phyloP scores from a whole-genome alignment of 1,140 invertebrate genomes.

The Dolichoris vasculosae region DNA sequence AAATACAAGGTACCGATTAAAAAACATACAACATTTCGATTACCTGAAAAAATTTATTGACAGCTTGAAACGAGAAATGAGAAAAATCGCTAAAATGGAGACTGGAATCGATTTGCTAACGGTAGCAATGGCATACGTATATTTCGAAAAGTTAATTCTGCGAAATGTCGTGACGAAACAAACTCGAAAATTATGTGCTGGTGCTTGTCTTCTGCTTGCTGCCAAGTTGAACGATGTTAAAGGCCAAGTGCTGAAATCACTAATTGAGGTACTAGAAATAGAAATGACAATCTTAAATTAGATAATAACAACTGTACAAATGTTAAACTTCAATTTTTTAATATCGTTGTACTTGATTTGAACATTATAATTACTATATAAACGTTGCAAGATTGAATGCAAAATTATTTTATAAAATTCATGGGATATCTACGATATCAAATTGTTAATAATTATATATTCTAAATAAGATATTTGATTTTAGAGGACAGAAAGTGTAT shows the following conservation, averaged over 20 bases:
- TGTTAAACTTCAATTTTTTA: too few species aligned
- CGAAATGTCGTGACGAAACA: conserved; percentile 95
- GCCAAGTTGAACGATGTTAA: conserved; percentile 98
- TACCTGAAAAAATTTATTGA: conserved; percentile 46
- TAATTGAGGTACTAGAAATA: conserved; percentile 85
- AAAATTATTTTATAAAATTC: too few species aligned
- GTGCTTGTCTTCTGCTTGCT: conserved; percentile 93
- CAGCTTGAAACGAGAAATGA: conserved; percentile 96
- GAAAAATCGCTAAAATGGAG: conserved; percentile 92
- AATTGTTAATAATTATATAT: too few species aligned
- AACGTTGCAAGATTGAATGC: too few species aligned
- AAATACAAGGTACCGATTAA: not conserved
- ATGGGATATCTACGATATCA: too few species aligned
- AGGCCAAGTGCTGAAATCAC: conserved; percentile 86
- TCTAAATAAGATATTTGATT: conserved; percentile 30
- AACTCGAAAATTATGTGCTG: conserved; percentile 95
- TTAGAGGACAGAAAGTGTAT: conserved; percentile 91
- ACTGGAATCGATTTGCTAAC: conserved; percentile 90
- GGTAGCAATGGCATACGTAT: conserved; percentile 96
- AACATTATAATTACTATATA: too few species aligned
- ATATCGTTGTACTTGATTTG: too few species aligned
- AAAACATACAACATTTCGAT: not conserved
- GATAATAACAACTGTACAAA: too few species aligned
- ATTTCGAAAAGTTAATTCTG: conserved; percentile 97
- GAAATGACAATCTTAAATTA: not conserved